Evolutionary conservation across 2,797 vertebrate genomes (phyloP).

Genomic region (Molossus alvarezi): DNA sequence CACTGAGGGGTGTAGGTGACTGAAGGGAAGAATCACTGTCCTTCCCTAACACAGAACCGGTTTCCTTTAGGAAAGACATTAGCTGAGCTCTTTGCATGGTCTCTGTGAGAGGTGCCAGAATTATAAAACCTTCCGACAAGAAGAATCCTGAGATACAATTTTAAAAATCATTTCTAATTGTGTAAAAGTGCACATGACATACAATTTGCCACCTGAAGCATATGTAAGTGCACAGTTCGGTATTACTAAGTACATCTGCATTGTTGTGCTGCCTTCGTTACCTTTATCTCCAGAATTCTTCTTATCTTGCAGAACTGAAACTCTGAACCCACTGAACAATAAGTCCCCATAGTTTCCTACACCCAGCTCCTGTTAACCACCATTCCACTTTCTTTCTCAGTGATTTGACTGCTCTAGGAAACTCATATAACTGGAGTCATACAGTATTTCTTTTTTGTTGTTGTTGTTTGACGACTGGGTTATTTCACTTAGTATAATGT

Average conservation of each 20-base stretch:
- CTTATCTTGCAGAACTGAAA: constrained; percentile 11
- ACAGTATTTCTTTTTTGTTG: neutral
- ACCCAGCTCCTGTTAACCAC: neutral
- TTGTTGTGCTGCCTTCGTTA: neutral
- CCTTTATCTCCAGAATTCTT: neutral
- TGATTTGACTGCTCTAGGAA: neutral
- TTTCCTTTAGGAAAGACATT: neutral
- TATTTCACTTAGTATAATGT: neutral
- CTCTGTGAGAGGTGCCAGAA: neutral
- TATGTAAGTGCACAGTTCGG: neutral
- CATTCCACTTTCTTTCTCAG: neutral
- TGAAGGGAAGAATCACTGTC: neutral
- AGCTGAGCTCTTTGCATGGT: neutral
- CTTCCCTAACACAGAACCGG: neutral
- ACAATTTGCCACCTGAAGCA: neutral
- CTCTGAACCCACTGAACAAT: neutral
- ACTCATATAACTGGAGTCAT: neutral
- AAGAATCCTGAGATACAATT: neutral
- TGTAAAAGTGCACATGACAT: neutral
- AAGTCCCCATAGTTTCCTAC: neutral
- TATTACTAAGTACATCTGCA: neutral
- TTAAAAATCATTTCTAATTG: neutral
- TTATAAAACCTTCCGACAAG: neutral
- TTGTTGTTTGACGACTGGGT: neutral
- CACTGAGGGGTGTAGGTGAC: neutral